Evolutionary conservation across 92 coral and sea anemone species (phyloP).

Genomic region (Porites cylindrica): DNA sequence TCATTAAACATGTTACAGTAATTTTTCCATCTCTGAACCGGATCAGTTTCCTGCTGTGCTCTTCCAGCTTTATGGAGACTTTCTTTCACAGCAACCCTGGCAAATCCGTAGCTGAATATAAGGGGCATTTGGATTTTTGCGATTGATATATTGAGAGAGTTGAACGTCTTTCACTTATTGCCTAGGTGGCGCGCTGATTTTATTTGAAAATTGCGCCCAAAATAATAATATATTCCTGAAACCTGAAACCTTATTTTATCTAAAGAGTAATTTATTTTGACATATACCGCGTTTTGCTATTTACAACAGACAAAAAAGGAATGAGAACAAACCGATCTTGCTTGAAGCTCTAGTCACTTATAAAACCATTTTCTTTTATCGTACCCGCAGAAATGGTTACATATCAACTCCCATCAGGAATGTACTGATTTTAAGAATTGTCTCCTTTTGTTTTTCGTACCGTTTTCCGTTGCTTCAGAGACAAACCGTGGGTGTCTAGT

Average conservation of each 20-base stretch:
- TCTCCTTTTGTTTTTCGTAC: background rate
- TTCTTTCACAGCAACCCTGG: slow-evolving; percentile 10
- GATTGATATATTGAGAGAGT: background rate
- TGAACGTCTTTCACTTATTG: background rate
- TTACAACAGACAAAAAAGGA: background rate
- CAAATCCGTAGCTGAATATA: slow-evolving; percentile 13
- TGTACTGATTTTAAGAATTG: no score
- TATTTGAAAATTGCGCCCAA: slow-evolving; percentile 24
- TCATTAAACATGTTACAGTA: slow-evolving; percentile 2
- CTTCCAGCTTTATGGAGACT: slow-evolving; percentile 27
- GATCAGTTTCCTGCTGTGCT: background rate
- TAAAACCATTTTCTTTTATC: no score
- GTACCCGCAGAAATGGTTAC: no score
- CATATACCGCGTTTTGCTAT: background rate
- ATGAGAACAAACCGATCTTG: background rate
- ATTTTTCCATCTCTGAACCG: slow-evolving; percentile 21
- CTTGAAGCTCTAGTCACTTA: background rate
- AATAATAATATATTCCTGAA: slow-evolving; percentile 18
- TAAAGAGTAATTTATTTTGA: slow-evolving; percentile 20
- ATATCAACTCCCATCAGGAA: no score
- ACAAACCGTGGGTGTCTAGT: background rate
- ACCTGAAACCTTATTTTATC: slow-evolving; percentile 6
- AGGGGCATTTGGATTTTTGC: background rate
- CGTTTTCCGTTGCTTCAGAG: background rate
- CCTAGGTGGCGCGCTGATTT: background rate